These are phyloP conservation scores for Morphnarchus princeps DNA, from an alignment of 2,113 vertebrate species.

Conservation along the genomic window DNA sequence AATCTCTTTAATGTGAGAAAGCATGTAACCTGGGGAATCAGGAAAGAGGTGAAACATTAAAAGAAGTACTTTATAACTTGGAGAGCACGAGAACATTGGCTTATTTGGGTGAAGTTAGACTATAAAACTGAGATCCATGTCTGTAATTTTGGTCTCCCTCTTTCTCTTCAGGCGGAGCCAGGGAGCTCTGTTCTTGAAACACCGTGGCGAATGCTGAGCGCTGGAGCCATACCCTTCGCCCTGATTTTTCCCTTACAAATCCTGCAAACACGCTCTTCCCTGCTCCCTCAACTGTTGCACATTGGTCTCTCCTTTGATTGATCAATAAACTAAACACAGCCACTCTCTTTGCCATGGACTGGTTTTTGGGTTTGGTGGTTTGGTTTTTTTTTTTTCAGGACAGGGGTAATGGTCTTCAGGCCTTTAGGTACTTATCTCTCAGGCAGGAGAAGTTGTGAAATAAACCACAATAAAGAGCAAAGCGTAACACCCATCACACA, in stretches of 20 bases:
- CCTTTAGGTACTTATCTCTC: background rate
- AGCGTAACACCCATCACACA: background rate
- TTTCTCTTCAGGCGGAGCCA: background rate
- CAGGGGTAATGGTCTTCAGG: background rate
- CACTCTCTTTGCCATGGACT: background rate
- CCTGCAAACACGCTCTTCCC: background rate
- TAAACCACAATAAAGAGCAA: background rate
- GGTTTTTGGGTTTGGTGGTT: background rate
- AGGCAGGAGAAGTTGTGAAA: background rate
- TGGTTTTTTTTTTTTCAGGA: background rate
- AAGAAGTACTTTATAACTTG: background rate
- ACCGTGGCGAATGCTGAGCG: background rate
- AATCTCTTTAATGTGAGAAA: background rate
- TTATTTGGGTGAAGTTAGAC: background rate
- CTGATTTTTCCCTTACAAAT: background rate
- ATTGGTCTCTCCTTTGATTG: background rate
- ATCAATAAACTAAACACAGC: slow-evolving; percentile 38
- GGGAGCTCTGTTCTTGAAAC: background rate
- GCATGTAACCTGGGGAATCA: background rate
- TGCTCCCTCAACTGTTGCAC: background rate
- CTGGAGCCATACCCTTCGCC: background rate
- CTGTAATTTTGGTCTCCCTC: background rate
- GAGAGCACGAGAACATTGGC: background rate
- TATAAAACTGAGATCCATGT: background rate
- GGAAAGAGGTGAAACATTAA: background rate